Percentiles rank a stretch among this genome's conserved stretches.
Evolutionary conservation across 2,797 vertebrate genomes (phyloP).

Genomic region (Sciaenops ocellatus): DNA sequence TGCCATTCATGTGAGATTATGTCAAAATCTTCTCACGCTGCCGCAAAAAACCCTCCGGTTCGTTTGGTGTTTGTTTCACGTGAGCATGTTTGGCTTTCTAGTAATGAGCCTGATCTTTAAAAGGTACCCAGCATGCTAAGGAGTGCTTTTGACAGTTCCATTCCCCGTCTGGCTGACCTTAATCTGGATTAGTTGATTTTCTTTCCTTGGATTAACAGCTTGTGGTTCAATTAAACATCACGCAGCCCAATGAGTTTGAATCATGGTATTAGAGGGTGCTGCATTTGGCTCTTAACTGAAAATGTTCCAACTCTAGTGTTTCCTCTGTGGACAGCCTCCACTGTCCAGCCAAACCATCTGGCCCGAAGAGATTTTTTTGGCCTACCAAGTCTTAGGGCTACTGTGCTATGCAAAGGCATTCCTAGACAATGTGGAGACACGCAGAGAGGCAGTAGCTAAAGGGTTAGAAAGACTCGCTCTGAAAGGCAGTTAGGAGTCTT

Average conservation of each 20-base stretch:
- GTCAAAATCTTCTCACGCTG: slow-evolving; percentile 73
- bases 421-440: slow-evolving; percentile 58
- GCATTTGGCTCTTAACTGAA: slow-evolving; percentile 52
- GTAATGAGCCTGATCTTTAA: slow-evolving; percentile 68
- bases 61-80: slow-evolving; percentile 73
- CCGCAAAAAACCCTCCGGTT: slow-evolving; percentile 54
- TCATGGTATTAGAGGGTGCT: slow-evolving; percentile 56
- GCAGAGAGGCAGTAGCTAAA: slow-evolving; percentile 37
- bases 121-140: slow-evolving; percentile 59
- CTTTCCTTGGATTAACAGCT: slow-evolving; percentile 78
- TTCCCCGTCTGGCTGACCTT: slow-evolving; percentile 77
- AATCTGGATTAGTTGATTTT: slow-evolving; percentile 85
- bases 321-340: slow-evolving; percentile 62
- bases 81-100: slow-evolving; percentile 72
- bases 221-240: slow-evolving; percentile 79
- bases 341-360: slow-evolving; percentile 66
- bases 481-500: slow-evolving; percentile 35
- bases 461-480: slow-evolving; percentile 29
- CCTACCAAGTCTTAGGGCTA: slow-evolving; percentile 39
- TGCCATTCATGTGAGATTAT: slow-evolving; percentile 65
- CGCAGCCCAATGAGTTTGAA: slow-evolving; percentile 76
- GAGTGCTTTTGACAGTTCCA: slow-evolving; percentile 64
- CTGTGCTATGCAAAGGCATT: slow-evolving; percentile 57
- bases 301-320: slow-evolving; percentile 64
- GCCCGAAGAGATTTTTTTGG: slow-evolving; percentile 58